Evolutionary conservation across 2,888 invertebrate genomes (phyloP).

Genomic region (Lordiphosa fenestrarum): DNA sequence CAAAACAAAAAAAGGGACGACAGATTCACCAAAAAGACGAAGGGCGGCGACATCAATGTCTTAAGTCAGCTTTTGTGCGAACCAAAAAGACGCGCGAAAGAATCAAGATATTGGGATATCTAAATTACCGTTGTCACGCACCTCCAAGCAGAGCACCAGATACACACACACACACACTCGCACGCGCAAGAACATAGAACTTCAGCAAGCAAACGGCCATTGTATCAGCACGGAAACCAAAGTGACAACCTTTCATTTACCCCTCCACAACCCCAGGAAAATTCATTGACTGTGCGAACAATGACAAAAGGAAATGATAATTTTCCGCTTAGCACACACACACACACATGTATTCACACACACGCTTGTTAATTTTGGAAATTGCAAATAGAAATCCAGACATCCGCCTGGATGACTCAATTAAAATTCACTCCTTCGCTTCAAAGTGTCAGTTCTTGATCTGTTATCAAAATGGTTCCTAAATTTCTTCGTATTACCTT

Average conservation of each 20-base stretch:
- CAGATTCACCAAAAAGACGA: slow-evolving; percentile 23
- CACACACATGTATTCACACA: slow-evolving; percentile 1
- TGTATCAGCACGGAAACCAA: slow-evolving; percentile 43
- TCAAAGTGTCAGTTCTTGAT: background rate
- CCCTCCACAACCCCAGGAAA: slow-evolving; percentile 3
- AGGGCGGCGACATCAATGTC: slow-evolving; percentile 24
- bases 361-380: background rate
- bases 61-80: slow-evolving; percentile 40
- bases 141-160: slow-evolving; percentile 18
- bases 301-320: slow-evolving; percentile 64
- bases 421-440: background rate
- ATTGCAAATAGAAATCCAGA: background rate
- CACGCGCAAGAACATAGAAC: slow-evolving; percentile 4
- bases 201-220: slow-evolving; percentile 21
- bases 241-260: slow-evolving; percentile 55
- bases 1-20: slow-evolving; percentile 9
- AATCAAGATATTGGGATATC: slow-evolving; percentile 56
- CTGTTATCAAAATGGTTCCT: background rate
- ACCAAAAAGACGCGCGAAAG: slow-evolving; percentile 53
- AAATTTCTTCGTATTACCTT: slow-evolving; percentile 3
- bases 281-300: slow-evolving; percentile 55
- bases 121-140: slow-evolving; percentile 54
- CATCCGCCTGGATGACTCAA: background rate
- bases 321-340: slow-evolving; percentile 57
- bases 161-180: slow-evolving; percentile 10